Percentiles rank a stretch among this genome's conserved stretches.
phyloP scores from a whole-genome alignment of 1,140 invertebrate species.

The Temnothorax longispinosus region DNA sequence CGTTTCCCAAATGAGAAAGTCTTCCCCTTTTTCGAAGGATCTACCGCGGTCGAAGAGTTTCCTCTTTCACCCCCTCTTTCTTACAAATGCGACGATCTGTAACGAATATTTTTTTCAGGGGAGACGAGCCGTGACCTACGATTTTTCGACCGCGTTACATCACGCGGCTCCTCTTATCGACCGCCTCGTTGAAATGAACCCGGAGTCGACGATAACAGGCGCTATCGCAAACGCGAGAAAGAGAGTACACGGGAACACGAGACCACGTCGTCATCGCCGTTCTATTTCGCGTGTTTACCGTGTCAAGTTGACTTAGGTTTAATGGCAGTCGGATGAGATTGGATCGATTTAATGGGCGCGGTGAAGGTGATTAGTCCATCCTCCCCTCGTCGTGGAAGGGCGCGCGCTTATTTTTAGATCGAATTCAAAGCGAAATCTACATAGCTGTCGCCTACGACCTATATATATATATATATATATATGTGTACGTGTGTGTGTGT shows the following conservation, averaged over 20 bases:
- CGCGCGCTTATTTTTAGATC: constrained; percentile 68
- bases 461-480: not conserved
- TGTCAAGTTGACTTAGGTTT: constrained; percentile 66
- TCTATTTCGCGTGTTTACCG: constrained; percentile 44
- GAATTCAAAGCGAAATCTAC: constrained; percentile 21
- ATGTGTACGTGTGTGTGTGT: not conserved
- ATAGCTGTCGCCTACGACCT: not conserved
- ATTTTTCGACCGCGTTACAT: constrained; percentile 7
- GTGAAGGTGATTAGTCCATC: constrained; percentile 67
- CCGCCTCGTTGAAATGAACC: not conserved
- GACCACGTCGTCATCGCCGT: not conserved
- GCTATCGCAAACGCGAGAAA: not conserved
- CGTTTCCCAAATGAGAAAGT: not conserved
- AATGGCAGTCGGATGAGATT: constrained; percentile 58
- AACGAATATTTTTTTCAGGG: not conserved
- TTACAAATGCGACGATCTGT: not conserved
- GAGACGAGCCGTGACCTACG: not conserved
- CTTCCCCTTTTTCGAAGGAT: not conserved
- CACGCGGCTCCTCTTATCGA: not conserved
- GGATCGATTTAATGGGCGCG: constrained; percentile 73
- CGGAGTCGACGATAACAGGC: constrained; percentile 1
- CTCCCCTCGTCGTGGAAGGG: constrained; percentile 33
- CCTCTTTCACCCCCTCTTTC: not conserved
- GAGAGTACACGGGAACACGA: not conserved
- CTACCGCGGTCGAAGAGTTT: not conserved